A percentile compares a stretch with the other conserved stretches of the same genome.
Conservation (phyloP, 1,140 invertebrate genomes). For the Ips typographus region DNA sequence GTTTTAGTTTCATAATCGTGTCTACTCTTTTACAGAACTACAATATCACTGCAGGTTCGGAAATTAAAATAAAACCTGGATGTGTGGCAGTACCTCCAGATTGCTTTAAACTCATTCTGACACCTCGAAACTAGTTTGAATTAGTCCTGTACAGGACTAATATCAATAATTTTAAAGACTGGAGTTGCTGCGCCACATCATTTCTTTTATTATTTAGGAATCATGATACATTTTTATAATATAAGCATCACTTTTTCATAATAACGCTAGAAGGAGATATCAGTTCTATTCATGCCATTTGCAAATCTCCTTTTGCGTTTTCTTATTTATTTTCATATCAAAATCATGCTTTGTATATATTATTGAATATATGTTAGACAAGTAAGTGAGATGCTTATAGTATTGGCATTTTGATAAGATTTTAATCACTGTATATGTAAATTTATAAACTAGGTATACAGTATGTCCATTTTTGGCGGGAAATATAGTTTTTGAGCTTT, state of each 20-base stretch:
- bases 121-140: constrained; percentile 47
- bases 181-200: constrained; percentile 33
- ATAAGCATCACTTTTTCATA: constrained; percentile 28
- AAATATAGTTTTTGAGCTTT: no score
- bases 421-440: no score
- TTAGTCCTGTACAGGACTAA: constrained; percentile 14
- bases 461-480: no score
- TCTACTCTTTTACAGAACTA: constrained; percentile 75
- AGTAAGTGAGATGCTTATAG: no score
- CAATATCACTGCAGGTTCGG: constrained; percentile 62
- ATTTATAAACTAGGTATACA: no score
- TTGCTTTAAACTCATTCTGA: constrained; percentile 63
- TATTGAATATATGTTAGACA: no score
- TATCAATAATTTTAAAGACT: constrained; percentile 23
- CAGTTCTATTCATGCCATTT: not conserved
- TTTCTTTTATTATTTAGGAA: constrained; percentile 18
- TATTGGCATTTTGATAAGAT: no score
- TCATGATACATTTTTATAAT: constrained; percentile 7
- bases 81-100: constrained; percentile 70
- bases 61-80: constrained; percentile 61
- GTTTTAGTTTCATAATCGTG: constrained; percentile 72
- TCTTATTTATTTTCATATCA: constrained; percentile 32
- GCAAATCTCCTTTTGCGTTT: not conserved
- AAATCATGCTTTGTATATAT: not conserved
- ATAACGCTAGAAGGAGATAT: not conserved